Percentiles rank a stretch among this genome's conserved stretches.
phyloP scores from a whole-genome alignment of 2,888 invertebrate species.

The Portevinia maculata region DNA sequence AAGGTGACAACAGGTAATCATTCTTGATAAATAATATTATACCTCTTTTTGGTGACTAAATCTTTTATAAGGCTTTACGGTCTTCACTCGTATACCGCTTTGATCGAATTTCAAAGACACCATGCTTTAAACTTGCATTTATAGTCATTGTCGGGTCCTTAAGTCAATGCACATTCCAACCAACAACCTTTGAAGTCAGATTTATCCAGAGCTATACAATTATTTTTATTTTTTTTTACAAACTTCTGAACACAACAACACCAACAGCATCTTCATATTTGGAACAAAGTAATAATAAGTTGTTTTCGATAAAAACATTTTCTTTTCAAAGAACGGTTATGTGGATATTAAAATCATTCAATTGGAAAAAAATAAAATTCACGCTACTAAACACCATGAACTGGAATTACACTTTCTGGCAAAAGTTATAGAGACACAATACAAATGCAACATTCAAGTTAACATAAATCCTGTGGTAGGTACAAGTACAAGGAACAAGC shows the following conservation, averaged over 20 bases:
- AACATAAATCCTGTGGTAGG: slow-evolving; percentile 8
- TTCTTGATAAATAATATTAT: too few species aligned
- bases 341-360: slow-evolving; percentile 67
- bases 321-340: slow-evolving; percentile 16
- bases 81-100: too few species aligned
- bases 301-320: slow-evolving; percentile 5
- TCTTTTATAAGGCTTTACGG: too few species aligned
- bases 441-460: background rate
- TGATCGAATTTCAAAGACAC: too few species aligned
- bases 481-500: slow-evolving; percentile 23
- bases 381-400: slow-evolving; percentile 61
- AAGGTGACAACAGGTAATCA: too few species aligned
- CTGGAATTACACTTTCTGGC: slow-evolving; percentile 61
- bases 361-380: slow-evolving; percentile 64
- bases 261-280: slow-evolving; percentile 1
- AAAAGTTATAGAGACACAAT: slow-evolving; percentile 35
- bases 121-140: too few species aligned
- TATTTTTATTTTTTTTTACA: background rate
- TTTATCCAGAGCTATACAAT: too few species aligned
- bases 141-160: too few species aligned
- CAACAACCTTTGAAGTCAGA: too few species aligned
- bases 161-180: too few species aligned
- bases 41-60: too few species aligned
- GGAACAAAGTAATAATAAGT: slow-evolving; percentile 35
- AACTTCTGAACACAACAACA: background rate